A percentile compares a stretch with the other conserved stretches of the same genome.
Evolutionary conservation across 64 coral and sea anemone genomes (phyloP).

Genomic region (Dendronephthya gigantea): DNA sequence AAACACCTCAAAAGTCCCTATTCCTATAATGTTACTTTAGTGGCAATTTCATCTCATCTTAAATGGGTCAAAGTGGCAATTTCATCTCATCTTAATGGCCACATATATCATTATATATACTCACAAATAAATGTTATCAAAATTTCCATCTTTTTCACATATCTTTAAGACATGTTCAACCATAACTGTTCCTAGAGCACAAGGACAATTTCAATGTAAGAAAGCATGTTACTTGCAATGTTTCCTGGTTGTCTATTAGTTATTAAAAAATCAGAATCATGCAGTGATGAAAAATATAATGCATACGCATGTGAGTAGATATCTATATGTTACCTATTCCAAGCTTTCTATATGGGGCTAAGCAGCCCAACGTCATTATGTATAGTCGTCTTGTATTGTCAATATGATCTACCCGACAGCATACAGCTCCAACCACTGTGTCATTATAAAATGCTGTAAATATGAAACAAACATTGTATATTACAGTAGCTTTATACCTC

Average conservation of each 20-base stretch:
- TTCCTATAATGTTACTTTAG: too few species aligned
- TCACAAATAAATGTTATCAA: constrained; percentile 99
- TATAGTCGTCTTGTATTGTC: constrained; percentile 80
- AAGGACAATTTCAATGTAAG: neutral
- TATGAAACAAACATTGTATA: neutral
- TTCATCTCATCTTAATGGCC: neutral
- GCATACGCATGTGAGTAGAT: neutral
- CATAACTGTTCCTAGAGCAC: constrained; percentile 67
- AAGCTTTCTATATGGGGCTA: constrained; percentile 95
- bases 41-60: too few species aligned
- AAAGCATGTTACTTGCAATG: neutral
- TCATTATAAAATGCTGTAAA: constrained; percentile 93
- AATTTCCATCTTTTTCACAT: constrained; percentile 99
- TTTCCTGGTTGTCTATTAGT: neutral
- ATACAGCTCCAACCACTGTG: constrained; percentile 95
- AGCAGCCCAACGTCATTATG: constrained; percentile 95
- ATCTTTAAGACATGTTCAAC: constrained; percentile 96
- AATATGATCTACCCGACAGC: constrained; percentile 90
- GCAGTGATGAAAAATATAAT: too few species aligned
- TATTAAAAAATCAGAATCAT: neutral
- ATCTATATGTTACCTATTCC: constrained; percentile 59
- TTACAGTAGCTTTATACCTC: neutral
- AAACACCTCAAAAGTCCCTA: too few species aligned
- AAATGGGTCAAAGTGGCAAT: too few species aligned
- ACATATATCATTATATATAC: neutral